Evolutionary conservation across 2,113 vertebrate genomes (phyloP).

Genomic region (Rhombomys opimus): DNA sequence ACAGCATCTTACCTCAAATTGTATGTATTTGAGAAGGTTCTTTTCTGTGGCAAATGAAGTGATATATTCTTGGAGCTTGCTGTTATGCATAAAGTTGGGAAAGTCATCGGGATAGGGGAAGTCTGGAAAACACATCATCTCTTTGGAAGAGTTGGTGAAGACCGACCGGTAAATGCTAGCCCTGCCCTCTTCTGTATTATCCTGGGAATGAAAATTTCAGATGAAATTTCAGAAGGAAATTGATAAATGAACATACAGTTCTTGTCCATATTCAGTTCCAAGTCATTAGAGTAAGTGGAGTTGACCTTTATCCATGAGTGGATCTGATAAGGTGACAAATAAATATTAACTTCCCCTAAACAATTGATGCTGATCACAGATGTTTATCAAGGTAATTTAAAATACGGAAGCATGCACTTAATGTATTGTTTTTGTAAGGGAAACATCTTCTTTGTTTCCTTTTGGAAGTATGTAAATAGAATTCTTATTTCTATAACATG

Average conservation of each 20-base stretch:
- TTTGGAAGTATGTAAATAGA: not conserved
- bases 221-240: not conserved
- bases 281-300: not conserved
- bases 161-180: constrained; percentile 91
- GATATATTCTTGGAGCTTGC: constrained; percentile 89
- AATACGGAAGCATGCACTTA: not conserved
- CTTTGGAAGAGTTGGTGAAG: constrained; percentile 93
- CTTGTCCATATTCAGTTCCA: not conserved
- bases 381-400: not conserved
- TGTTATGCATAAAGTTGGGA: constrained; percentile 91
- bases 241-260: not conserved
- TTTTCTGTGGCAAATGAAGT: constrained; percentile 89
- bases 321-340: not conserved
- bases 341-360: not conserved
- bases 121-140: constrained; percentile 94
- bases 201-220: constrained; percentile 83
- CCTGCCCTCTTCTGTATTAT: constrained; percentile 85
- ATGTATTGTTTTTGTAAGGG: not conserved
- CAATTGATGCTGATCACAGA: not conserved
- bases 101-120: constrained; percentile 91
- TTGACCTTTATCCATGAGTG: not conserved
- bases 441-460: constrained; percentile 7
- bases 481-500: not conserved
- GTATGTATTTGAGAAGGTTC: constrained; percentile 87
- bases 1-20: constrained; percentile 88